These are phyloP conservation scores for Lepidostoma basale DNA, from an alignment of 1,140 invertebrate genomes.

Conservation along the genomic window DNA sequence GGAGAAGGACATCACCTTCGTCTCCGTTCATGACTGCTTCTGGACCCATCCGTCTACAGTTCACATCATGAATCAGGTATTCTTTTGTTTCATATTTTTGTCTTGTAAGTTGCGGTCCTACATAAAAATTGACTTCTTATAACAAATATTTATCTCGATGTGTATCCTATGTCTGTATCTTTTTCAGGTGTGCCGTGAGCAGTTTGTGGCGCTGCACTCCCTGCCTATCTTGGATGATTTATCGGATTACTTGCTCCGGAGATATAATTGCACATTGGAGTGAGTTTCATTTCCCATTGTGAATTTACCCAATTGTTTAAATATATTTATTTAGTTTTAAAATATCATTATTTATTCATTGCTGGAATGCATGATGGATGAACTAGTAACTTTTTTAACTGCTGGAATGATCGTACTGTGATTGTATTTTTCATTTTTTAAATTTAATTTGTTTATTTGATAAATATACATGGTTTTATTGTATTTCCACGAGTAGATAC, in stretches of 20 bases:
- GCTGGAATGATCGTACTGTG: too few species aligned
- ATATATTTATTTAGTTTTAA: neutral
- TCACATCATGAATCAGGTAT: conserved; percentile 87
- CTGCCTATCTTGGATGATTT: conserved; percentile 91
- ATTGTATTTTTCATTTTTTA: too few species aligned
- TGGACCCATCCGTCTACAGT: conserved; percentile 96
- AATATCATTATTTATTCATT: neutral
- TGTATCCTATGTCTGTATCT: too few species aligned
- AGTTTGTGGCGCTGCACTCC: conserved; percentile 94
- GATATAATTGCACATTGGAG: conserved; percentile 67
- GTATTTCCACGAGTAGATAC: too few species aligned
- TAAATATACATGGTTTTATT: too few species aligned
- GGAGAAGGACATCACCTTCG: conserved; percentile 84
- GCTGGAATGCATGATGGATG: neutral
- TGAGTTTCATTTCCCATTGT: conserved; percentile 51
- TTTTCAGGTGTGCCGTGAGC: conserved; percentile 86
- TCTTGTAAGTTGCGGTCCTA: too few species aligned
- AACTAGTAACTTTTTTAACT: too few species aligned
- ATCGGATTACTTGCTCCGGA: conserved; percentile 74
- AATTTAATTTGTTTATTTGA: too few species aligned
- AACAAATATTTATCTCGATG: too few species aligned
- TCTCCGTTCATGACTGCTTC: conserved; percentile 98
- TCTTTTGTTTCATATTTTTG: conserved; percentile 22
- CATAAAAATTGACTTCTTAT: too few species aligned
- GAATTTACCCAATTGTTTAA: neutral